Evolutionary conservation across 2,888 invertebrate species (phyloP).

Genomic region (Tridacna crocea): DNA sequence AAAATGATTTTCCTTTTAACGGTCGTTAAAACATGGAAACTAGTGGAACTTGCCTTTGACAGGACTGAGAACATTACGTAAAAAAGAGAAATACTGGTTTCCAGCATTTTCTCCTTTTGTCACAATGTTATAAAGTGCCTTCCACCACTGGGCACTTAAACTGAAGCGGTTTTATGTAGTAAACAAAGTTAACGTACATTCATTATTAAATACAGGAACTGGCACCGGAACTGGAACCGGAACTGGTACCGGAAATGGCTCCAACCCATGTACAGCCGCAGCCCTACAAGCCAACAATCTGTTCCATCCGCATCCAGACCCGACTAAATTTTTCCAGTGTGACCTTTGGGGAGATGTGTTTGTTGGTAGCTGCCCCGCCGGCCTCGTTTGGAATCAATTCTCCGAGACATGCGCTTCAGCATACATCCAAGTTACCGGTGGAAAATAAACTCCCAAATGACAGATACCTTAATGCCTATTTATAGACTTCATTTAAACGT

Average conservation of each 20-base stretch:
- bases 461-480: background rate
- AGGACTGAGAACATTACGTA: too few species aligned
- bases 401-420: conserved; percentile 71
- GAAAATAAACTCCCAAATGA: conserved; percentile 17
- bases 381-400: conserved; percentile 73
- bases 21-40: too few species aligned
- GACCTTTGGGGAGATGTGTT: conserved; percentile 71
- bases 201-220: conserved; percentile 28
- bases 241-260: conserved; percentile 35
- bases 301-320: conserved; percentile 73
- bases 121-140: too few species aligned
- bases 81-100: too few species aligned
- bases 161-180: too few species aligned
- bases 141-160: too few species aligned
- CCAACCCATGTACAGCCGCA: conserved; percentile 58
- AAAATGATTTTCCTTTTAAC: too few species aligned
- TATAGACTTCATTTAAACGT: background rate
- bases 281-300: conserved; percentile 53
- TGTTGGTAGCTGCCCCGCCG: conserved; percentile 70
- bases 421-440: conserved; percentile 30
- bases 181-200: background rate
- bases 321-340: conserved; percentile 76
- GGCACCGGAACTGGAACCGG: conserved; percentile 36
- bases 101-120: too few species aligned
- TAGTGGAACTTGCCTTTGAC: too few species aligned